Evolutionary conservation across 2,113 vertebrate genomes (phyloP), one percentile per base, ranked within the genome.

Genomic region (Melospiza georgiana): DNA sequence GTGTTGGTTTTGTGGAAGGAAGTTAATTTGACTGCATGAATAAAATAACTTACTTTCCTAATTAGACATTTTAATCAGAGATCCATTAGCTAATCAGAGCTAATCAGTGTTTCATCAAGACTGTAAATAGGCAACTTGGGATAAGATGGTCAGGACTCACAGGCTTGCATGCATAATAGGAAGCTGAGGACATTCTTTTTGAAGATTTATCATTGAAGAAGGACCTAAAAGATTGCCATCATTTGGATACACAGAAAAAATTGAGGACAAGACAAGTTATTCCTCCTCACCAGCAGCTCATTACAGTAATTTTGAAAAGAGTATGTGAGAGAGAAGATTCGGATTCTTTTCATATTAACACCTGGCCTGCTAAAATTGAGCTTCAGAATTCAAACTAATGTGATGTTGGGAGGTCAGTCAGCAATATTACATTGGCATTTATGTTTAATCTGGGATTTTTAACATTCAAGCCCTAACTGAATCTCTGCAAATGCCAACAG

Each of bases 21-120:
- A 96, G 77, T 93, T 92, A 97, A 97, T 95, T 92, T 95, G 90
- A 76, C 95, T 96, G 92, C 94, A 97, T 96, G 95, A 96, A 97
- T 97, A 97, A 97, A 93, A 96, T 93, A 95, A 84, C 91, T 88
- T 95, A 75, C 82, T 92, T 92, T 96, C 95, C 92, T 95, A 97
- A 97, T 97, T 96, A 97, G 93, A 69, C 90, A 93, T 96, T 97
- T 95, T 96, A 93, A 97, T 97, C 96, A 97, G 88, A 90, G 63
- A 95, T 96, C 85, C 93, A 97, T 97, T 96, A 97, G 84, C 96
- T 97, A 97, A 97, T 97, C 97, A 97, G 96, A 96, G 86, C 96
- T 97, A 97, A 97, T 97, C 97, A 97, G 97, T 87, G 67, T 93
- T 94, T 95, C 93, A 97, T 96, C 93, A 93, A 95, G 96, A 96